Evolutionary conservation across 2,797 vertebrate species (phyloP).

Genomic region (Coreius guichenoti): DNA sequence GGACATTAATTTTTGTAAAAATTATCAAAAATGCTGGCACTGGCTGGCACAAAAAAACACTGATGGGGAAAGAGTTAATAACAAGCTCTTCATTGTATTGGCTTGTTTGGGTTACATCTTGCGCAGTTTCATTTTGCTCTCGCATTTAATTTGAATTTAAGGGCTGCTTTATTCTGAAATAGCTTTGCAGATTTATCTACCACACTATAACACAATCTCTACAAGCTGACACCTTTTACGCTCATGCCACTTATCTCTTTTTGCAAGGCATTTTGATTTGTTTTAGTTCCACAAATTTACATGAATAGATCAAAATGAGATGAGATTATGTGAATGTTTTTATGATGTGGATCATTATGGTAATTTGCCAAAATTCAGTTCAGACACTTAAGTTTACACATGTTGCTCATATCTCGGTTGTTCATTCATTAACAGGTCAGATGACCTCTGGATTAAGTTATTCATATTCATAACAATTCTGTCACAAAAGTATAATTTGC

Average conservation of each 20-base stretch:
- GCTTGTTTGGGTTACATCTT: not conserved
- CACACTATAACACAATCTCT: not conserved
- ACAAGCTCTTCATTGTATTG: not conserved
- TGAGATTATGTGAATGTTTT: not conserved
- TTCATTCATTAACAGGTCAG: not conserved
- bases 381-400: not conserved
- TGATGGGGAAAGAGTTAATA: not conserved
- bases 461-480: not conserved
- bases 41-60: not conserved
- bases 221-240: not conserved
- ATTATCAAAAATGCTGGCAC: not conserved
- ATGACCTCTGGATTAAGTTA: not conserved
- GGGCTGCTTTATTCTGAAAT: not conserved
- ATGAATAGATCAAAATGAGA: conserved; percentile 5
- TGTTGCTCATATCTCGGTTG: not conserved
- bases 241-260: not conserved
- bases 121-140: not conserved
- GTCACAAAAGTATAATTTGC: not conserved
- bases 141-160: not conserved
- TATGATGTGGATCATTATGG: not conserved
- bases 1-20: not conserved
- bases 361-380: not conserved
- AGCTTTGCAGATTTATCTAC: not conserved
- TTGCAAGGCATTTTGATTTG: not conserved
- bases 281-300: not conserved